phyloP scores from a whole-genome alignment of 2,113 vertebrate species.

The Pseudopodoces humilis region DNA sequence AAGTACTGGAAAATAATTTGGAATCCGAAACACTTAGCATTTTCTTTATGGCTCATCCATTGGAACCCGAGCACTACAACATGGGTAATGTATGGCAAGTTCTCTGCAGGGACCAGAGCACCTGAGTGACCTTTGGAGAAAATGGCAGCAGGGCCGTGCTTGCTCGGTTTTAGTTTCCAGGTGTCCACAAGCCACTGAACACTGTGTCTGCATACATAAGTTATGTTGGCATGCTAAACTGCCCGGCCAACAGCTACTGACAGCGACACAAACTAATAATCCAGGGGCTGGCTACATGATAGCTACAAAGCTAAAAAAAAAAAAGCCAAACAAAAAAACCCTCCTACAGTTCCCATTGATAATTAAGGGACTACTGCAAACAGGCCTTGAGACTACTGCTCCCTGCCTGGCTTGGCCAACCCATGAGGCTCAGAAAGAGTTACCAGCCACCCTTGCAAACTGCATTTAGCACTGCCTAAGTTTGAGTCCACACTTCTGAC shows the following conservation, averaged over 20 bases:
- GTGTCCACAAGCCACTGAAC: background rate
- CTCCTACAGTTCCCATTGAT: background rate
- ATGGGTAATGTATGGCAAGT: fast-evolving
- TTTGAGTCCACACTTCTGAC: background rate
- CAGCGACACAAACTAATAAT: background rate
- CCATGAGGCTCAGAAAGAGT: background rate
- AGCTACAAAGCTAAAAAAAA: background rate
- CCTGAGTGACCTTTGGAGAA: background rate
- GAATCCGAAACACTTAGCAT: background rate
- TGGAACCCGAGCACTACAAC: background rate
- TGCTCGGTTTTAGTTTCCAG: background rate
- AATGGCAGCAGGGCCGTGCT: background rate
- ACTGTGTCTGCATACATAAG: background rate
- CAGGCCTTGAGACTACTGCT: background rate
- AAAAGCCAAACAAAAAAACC: fast-evolving
- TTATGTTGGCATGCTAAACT: background rate
- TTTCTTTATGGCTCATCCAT: fast-evolving
- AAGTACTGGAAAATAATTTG: background rate
- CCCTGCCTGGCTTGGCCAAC: background rate
- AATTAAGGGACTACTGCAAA: background rate
- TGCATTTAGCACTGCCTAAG: background rate
- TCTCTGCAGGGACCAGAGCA: background rate
- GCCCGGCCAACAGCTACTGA: background rate
- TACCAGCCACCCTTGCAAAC: background rate
- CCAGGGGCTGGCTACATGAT: background rate